Evolutionary conservation across 2,888 invertebrate species (phyloP), one percentile per base, ranked within the genome.

Genomic region (Drosophila affinis): DNA sequence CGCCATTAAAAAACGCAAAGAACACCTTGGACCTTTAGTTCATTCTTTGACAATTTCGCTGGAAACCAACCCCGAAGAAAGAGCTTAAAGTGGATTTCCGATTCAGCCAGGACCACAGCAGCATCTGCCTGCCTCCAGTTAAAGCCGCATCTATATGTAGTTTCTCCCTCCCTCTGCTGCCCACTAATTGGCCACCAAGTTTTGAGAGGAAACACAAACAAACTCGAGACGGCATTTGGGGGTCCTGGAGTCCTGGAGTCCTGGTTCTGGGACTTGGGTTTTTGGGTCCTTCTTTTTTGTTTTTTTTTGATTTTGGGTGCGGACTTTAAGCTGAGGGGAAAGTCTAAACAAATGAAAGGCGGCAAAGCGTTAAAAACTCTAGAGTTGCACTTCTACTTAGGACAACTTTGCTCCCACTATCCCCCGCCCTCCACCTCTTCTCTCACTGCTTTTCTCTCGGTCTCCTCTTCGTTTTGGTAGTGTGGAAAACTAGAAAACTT

Each of bases 291-390:
- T 12, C 14, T 24, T 44, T 44, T 51, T 14, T 39, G n/a, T 21
- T 12, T 17, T 24, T 44, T 44, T 51, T n/a, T 29, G 24, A 17
- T 21, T 56, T 49, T 44, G 12, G 27, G 17, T 51, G 14, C 29
- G 21, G 12, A 77, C 72, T 79, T 73, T 73, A 79, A 82, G 82
- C 85, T 53, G 27, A 45, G 29, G 5, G 9, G 48, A 24, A 55
- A 59, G 49, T 58, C 53, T 69, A 83, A 86, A 78, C 81, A 83
- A 83, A 79, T 80, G 85, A 75, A 72, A 80, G 85, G 87, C 84
- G 84, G 62, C 72, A 80, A 78, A 81, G 87, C 87, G 84, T 82
- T 84, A 77, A 81, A 77, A 84, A 84, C 86, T 79, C 64, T 39
- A 63, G 79, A 79, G 70, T 64, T 72, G 54, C 54, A 49, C 65